A percentile compares a stretch with the other conserved stretches of the same genome.
Evolutionary conservation across 1,140 invertebrate species (phyloP).

Genomic region (Platorchestia sp.): DNA sequence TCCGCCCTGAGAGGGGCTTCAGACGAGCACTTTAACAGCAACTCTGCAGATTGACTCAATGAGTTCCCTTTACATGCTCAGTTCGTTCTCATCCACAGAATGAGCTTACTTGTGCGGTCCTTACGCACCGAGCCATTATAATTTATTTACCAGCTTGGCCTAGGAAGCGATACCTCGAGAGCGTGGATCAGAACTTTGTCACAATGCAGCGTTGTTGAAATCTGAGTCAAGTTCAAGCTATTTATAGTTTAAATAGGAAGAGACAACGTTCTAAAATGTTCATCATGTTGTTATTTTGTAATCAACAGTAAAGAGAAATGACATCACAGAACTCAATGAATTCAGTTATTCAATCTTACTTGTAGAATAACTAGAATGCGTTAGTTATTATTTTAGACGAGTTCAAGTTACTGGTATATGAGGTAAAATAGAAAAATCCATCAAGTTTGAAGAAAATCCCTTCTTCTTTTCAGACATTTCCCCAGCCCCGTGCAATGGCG

Average conservation of each 20-base stretch:
- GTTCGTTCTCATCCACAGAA: neutral
- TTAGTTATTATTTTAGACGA: neutral
- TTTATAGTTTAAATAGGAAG: neutral
- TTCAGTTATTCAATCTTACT: too few species aligned
- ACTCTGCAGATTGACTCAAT: neutral
- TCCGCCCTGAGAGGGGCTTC: neutral
- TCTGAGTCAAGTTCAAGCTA: neutral
- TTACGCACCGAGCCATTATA: neutral
- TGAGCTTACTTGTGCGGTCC: neutral
- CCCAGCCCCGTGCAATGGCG: slow-evolving; percentile 13
- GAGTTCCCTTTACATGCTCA: neutral
- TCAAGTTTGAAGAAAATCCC: neutral
- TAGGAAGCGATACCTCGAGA: neutral
- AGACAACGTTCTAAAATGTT: neutral
- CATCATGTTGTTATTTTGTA: neutral
- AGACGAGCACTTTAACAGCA: neutral
- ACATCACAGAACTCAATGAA: neutral
- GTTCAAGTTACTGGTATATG: neutral
- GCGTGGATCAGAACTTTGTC: neutral
- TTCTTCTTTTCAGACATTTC: slow-evolving; percentile 16
- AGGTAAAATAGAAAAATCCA: neutral
- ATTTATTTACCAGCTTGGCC: neutral
- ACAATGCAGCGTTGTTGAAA: too few species aligned
- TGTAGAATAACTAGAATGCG: neutral
- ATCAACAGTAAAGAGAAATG: neutral